Conservation (phyloP, 2,113 vertebrate genomes). For the Pantherophis guttatus region DNA sequence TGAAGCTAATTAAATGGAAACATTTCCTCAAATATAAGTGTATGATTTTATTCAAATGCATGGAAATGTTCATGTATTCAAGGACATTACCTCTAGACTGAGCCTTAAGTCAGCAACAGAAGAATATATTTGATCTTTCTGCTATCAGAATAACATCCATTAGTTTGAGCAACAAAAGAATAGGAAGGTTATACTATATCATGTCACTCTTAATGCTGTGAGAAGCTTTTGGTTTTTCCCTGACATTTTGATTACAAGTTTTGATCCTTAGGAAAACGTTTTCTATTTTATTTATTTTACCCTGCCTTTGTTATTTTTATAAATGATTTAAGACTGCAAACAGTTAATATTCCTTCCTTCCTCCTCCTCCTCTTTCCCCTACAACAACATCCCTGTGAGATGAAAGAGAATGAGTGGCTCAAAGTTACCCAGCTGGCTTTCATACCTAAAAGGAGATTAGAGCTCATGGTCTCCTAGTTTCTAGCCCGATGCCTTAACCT, state of each 20-base stretch:
- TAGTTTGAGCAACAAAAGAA: constrained; percentile 1
- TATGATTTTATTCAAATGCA: not conserved
- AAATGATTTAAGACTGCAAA: not conserved
- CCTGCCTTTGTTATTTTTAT: not conserved
- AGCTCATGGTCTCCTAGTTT: not conserved
- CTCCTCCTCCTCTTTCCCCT: not conserved
- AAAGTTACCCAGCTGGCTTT: not conserved
- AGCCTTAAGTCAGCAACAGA: not conserved
- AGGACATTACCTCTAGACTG: not conserved
- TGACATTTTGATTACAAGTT: too few relatives aligned
- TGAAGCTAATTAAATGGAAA: not conserved
- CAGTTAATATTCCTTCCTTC: not conserved
- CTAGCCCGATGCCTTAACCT: not conserved
- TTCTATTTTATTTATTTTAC: not conserved
- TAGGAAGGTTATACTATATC: not conserved
- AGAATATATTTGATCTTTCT: not conserved
- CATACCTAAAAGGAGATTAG: not conserved
- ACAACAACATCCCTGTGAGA: not conserved
- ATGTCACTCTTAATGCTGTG: not conserved
- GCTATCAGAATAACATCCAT: not conserved
- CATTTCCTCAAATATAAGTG: not conserved
- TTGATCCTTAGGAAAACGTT: too few relatives aligned
- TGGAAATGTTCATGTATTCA: not conserved
- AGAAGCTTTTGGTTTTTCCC: not conserved
- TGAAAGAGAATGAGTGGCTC: not conserved